Evolutionary conservation across 2,113 vertebrate genomes (phyloP).

Genomic region (Clarias batrachus): DNA sequence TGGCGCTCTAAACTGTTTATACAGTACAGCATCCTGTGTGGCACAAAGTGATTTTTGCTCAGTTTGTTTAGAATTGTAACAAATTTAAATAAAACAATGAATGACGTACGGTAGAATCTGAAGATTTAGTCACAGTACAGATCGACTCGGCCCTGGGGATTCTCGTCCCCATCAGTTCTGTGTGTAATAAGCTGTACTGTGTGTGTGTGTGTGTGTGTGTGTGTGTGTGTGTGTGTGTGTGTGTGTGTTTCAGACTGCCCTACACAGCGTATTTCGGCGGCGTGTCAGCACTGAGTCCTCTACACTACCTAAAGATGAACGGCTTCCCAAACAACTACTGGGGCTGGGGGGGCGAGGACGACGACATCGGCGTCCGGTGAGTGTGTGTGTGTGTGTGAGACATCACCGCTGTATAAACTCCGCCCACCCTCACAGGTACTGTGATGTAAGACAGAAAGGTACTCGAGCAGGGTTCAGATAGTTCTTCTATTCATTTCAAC

Average conservation of each 20-base stretch:
- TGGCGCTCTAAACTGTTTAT: too few relatives aligned
- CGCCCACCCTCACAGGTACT: background rate
- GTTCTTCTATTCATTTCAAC: background rate
- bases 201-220: background rate
- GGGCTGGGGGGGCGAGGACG: conserved; percentile 80
- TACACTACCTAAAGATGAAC: conserved; percentile 80
- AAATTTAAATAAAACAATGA: too few relatives aligned
- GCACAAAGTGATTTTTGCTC: too few relatives aligned
- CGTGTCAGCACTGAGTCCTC: conserved; percentile 75
- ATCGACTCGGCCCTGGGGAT: too few relatives aligned
- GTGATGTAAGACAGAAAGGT: background rate
- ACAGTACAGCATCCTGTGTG: too few relatives aligned
- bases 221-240: background rate
- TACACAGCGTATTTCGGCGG: conserved; percentile 79
- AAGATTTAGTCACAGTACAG: too few relatives aligned
- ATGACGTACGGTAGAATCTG: too few relatives aligned
- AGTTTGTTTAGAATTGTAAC: too few relatives aligned
- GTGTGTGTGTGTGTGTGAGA: conserved; percentile 20
- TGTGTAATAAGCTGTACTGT: background rate
- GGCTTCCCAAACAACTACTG: conserved; percentile 82
- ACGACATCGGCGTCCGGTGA: conserved; percentile 78
- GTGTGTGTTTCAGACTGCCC: conserved; percentile 68
- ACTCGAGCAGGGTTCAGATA: background rate
- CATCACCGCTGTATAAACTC: background rate
- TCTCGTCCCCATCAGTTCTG: background rate